Percentiles rank a stretch among this genome's conserved stretches.
These are phyloP conservation scores for Morelia viridis DNA, from an alignment of 2,797 vertebrate genomes.

Conservation along the genomic window DNA sequence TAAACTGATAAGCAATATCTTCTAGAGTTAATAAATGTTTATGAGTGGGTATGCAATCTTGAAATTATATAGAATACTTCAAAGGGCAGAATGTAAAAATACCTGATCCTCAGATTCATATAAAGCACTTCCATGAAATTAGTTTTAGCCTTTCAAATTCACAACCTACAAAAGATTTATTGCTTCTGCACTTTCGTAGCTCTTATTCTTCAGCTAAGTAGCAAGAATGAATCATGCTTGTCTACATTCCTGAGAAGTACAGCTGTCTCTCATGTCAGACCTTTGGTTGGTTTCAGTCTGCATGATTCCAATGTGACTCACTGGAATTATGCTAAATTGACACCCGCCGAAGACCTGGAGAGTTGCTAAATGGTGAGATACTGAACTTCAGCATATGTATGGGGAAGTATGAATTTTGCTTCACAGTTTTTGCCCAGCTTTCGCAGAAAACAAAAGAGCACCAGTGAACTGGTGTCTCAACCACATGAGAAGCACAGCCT, in stretches of 20 bases:
- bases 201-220: not conserved
- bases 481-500: slow-evolving; percentile 68
- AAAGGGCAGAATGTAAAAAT: not conserved
- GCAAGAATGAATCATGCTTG: not conserved
- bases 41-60: not conserved
- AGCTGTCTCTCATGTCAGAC: slow-evolving; percentile 11
- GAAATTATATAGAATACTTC: not conserved
- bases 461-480: slow-evolving; percentile 69
- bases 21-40: not conserved
- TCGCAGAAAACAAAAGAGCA: slow-evolving; percentile 76
- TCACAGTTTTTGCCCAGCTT: slow-evolving; percentile 84
- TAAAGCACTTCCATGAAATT: not conserved
- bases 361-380: slow-evolving; percentile 43
- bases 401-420: slow-evolving; percentile 53
- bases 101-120: not conserved
- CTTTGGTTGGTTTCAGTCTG: slow-evolving; percentile 57
- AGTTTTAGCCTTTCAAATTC: not conserved
- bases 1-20: not conserved
- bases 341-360: slow-evolving; percentile 39
- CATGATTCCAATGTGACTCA: slow-evolving; percentile 46
- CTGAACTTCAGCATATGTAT: slow-evolving; percentile 47
- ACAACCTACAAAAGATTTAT: not conserved
- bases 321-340: slow-evolving; percentile 49
- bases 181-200: not conserved
- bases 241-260: not conserved